Evolutionary conservation across 1,140 invertebrate genomes (phyloP).

Genomic region (Caenorhabditis briggsae): DNA sequence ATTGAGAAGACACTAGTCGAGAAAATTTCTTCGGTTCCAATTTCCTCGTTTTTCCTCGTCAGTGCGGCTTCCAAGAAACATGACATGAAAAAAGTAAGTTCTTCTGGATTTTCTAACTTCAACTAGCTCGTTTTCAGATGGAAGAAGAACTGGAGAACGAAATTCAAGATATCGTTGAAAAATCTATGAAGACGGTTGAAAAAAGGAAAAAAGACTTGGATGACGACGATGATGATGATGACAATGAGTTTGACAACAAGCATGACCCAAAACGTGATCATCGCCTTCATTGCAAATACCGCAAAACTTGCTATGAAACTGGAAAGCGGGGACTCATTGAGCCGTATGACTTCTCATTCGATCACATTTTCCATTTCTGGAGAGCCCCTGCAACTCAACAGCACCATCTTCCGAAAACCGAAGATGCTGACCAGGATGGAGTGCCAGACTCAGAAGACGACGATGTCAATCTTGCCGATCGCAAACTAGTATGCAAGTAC

Average conservation of each 20-base stretch:
- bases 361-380: constrained; percentile 46
- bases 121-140: not conserved
- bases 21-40: not conserved
- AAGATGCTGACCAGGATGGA: constrained; percentile 58
- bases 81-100: not conserved
- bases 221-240: constrained; percentile 44
- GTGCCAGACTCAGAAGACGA: constrained; percentile 55
- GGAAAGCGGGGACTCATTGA: constrained; percentile 55
- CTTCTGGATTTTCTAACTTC: not conserved
- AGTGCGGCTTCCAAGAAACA: constrained; percentile 15
- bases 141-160: constrained; percentile 31
- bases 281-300: constrained; percentile 57
- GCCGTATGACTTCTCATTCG: constrained; percentile 24
- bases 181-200: constrained; percentile 39
- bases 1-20: not conserved
- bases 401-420: constrained; percentile 31
- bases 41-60: not conserved
- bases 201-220: not conserved
- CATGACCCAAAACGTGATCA: constrained; percentile 43
- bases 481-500: constrained; percentile 71
- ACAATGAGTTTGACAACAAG: constrained; percentile 9
- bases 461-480: constrained; percentile 50
- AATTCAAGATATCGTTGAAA: constrained; percentile 36
- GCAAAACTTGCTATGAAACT: constrained; percentile 62
- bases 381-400: constrained; percentile 32